Evolutionary conservation across 2,113 vertebrate species (phyloP), one percentile per base, ranked within the genome.

Genomic region (Anhinga anhinga): DNA sequence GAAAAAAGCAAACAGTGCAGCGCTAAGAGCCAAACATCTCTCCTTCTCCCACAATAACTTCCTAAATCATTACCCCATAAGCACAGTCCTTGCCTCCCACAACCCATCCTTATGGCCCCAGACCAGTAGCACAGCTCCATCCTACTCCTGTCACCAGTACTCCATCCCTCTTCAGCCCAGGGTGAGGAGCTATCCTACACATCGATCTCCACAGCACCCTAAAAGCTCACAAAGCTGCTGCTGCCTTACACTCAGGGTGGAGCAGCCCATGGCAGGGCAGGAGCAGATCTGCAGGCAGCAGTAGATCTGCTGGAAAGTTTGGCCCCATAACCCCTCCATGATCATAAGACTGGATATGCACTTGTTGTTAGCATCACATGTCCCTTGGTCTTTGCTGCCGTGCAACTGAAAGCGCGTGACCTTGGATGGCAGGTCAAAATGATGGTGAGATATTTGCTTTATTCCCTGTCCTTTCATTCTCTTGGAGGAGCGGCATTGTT

Each of bases 401-500:
- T 15, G 45, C 47, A 67, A 61, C 5, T 8, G 23, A 67, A 69
- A 36, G 12, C 55, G 42, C 11, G 2, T 27, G 14, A 8, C 55
- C 25, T 55, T 11, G 21, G 30, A 42, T 14, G 17, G 4, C n/a
- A 59, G 47, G 47, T 53, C 14, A 69, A 86, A 49, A 55, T 1
- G 2, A 13, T 9, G 5, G 32, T n/a, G 29, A 47, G 29, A n/a
- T n/a, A 47, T 45, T 55, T 61, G 53, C 8, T 86, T 67, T 61
- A 47, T 49, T 55, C 29, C 20, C 34, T 25, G 21, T 7, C 17
- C 10, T 61, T n/a, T 32, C 1, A 0, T 22, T 61, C 17, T 36
- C 61, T 27, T 1, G 1, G 21, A 59, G 45, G 22, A 74, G 12
- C 0, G 0, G 14, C n/a, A 56, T 36, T 32, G 61, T 18, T 67